phyloP scores from a whole-genome alignment of 64 coral and sea anemone genomes.

The Catalaphyllia jardinei region DNA sequence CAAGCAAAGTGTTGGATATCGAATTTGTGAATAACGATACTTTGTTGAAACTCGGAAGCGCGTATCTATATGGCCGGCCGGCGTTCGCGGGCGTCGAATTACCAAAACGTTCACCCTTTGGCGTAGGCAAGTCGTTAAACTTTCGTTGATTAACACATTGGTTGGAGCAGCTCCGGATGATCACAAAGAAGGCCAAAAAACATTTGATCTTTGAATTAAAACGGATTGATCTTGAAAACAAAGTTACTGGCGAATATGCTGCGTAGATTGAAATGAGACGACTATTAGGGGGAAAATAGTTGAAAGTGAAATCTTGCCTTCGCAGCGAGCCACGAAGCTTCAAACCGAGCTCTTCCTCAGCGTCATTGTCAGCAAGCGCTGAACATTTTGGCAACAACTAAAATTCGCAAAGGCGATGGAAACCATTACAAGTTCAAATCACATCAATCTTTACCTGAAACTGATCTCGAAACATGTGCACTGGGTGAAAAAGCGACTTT shows the following conservation, averaged over 20 bases:
- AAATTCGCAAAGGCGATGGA: neutral
- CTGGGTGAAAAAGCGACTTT: neutral
- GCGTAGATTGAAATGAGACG: no score
- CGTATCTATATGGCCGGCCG: neutral
- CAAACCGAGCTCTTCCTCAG: neutral
- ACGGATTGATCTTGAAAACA: constrained; percentile 1
- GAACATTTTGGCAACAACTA: neutral
- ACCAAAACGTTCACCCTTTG: neutral
- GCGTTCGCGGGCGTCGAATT: neutral
- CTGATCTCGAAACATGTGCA: constrained; percentile 39
- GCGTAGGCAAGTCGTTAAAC: neutral
- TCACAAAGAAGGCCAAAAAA: constrained; percentile 6
- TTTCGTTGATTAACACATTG: constrained; percentile 14
- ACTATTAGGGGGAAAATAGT: neutral
- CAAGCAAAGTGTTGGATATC: neutral
- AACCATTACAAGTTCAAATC: constrained; percentile 1
- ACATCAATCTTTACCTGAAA: constrained; percentile 37
- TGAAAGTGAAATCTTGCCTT: neutral
- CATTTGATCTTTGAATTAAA: constrained; percentile 48
- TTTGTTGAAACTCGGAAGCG: neutral
- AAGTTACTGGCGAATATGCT: neutral
- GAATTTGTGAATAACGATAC: neutral
- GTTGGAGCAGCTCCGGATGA: neutral
- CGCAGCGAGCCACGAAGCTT: neutral
- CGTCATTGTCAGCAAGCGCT: neutral